Percentiles rank a stretch among this genome's conserved stretches.
Conservation (phyloP, 2,113 vertebrate species). For the Tyto alba region DNA sequence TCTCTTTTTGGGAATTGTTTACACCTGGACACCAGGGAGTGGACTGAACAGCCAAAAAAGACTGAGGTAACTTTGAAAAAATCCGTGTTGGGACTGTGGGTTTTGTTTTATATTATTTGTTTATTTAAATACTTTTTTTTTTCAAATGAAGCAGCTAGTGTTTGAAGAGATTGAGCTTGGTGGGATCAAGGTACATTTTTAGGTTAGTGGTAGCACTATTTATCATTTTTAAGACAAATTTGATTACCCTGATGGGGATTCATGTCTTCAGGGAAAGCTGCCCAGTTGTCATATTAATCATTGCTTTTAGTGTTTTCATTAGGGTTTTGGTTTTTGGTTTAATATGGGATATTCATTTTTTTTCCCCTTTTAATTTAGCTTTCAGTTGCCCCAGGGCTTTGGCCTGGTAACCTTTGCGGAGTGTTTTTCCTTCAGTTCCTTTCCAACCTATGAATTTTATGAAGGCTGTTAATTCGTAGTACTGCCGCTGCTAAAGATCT, state of each 20-base stretch:
- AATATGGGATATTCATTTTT: slow-evolving; percentile 39
- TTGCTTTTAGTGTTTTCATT: slow-evolving; percentile 59
- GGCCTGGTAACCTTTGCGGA: slow-evolving; percentile 19
- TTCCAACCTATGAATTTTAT: not conserved
- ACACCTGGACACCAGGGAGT: slow-evolving; percentile 59
- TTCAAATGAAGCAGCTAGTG: slow-evolving; percentile 52
- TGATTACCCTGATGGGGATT: slow-evolving; percentile 50
- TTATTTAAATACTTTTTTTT: slow-evolving; percentile 36
- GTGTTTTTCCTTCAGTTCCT: not conserved
- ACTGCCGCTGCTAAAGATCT: not conserved
- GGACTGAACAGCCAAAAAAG: slow-evolving; percentile 49
- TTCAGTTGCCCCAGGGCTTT: slow-evolving; percentile 22
- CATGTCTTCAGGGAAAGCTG: slow-evolving; percentile 50
- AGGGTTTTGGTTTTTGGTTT: slow-evolving; percentile 43
- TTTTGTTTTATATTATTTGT: slow-evolving; percentile 66
- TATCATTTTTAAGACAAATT: slow-evolving; percentile 57
- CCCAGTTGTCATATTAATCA: slow-evolving; percentile 62
- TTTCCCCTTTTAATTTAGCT: slow-evolving; percentile 24
- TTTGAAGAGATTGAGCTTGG: slow-evolving; percentile 15
- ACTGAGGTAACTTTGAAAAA: slow-evolving; percentile 60
- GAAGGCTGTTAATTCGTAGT: not conserved
- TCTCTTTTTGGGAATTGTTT: slow-evolving; percentile 67
- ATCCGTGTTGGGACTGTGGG: slow-evolving; percentile 15
- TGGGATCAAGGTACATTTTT: slow-evolving; percentile 39
- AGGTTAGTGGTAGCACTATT: slow-evolving; percentile 42